phyloP scores from a whole-genome alignment of 2,113 vertebrate species.

The Hemicordylus capensis region DNA sequence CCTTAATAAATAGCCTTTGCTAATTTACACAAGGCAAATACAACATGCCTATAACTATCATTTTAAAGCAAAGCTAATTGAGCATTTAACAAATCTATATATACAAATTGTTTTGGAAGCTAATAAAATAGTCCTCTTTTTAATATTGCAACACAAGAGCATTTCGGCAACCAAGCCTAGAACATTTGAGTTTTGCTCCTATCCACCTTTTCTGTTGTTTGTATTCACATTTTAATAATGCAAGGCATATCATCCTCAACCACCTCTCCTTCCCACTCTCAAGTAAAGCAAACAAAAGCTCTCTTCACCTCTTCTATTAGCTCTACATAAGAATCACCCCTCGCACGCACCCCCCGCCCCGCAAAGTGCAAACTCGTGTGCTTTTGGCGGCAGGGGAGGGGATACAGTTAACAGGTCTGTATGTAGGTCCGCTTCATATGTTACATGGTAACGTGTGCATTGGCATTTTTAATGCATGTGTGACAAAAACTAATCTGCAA shows the following conservation, averaged over 20 bases:
- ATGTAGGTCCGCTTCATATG: neutral
- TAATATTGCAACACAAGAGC: slow-evolving; percentile 67
- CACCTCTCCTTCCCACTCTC: neutral
- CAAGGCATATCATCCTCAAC: neutral
- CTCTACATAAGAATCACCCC: slow-evolving; percentile 49
- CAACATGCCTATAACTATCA: slow-evolving; percentile 77
- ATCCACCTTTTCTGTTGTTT: slow-evolving; percentile 49
- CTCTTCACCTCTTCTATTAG: neutral
- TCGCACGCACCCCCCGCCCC: neutral
- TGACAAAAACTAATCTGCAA: neutral
- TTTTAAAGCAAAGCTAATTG: slow-evolving; percentile 74
- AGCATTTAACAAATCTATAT: slow-evolving; percentile 70
- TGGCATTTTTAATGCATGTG: neutral
- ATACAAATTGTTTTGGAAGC: slow-evolving; percentile 62
- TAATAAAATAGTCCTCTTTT: slow-evolving; percentile 71
- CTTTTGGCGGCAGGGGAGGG: neutral
- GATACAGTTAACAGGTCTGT: neutral
- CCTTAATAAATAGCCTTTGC: slow-evolving; percentile 80
- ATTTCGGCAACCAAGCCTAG: slow-evolving; percentile 60
- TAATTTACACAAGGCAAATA: slow-evolving; percentile 81
- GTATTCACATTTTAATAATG: slow-evolving; percentile 30
- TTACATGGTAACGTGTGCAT: neutral
- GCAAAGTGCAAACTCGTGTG: slow-evolving; percentile 35
- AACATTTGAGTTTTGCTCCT: slow-evolving; percentile 51
- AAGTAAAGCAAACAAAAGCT: neutral